Evolutionary conservation across 2,888 invertebrate species (phyloP), one percentile per base, ranked within the genome.

Genomic region (Parapristionchus giblindavisi): DNA sequence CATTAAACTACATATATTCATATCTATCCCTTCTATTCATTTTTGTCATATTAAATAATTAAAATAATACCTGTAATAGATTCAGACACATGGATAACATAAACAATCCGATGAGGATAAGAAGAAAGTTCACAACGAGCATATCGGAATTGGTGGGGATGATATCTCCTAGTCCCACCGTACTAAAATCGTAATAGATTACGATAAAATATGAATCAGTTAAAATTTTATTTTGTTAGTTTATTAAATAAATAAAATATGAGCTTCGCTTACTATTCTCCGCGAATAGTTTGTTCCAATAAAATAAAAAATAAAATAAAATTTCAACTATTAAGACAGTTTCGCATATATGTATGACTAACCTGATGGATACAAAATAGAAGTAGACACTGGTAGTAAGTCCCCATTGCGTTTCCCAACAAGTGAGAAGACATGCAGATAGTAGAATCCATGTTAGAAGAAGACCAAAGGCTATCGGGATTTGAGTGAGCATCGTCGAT

Each of bases 301-400:
- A n/a, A n/a, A n/a, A n/a, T n/a, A n/a, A n/a, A 14, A 43, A 17
- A 17, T 14, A 43, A 43, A 43, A 43, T 43, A 43, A 43, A 43
- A 14, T 43, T 43, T 43, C 17, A 43, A 43, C 17, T 14, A 43
- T 14, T 43, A 43, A 14, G 48, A 43, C 17, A 8, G 17, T 17
- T 14, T 43, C 11, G 17, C 17, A 17, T 43, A 27, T 6, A 54
- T 2, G 24, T 32, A 38, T 72, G 61, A n/a, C n/a, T n/a, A 27
- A 85, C 85, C 85, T 83, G 73, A 87, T 87, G 0, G 87, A 87
- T 2, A 87, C 85, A 66, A 87, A 85, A 77, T 84, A 87, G 76
- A 87, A 87, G 80, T 87, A 87, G 43, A 87, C 81, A 32, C 83
- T 81, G 1, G 85, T 85, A 38, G 79, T 72, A 77, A 79, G 83